Evolutionary conservation across 35 echinoderm and acorn worm species (phyloP).

Genomic region (Heliocidaris tuberculata): DNA sequence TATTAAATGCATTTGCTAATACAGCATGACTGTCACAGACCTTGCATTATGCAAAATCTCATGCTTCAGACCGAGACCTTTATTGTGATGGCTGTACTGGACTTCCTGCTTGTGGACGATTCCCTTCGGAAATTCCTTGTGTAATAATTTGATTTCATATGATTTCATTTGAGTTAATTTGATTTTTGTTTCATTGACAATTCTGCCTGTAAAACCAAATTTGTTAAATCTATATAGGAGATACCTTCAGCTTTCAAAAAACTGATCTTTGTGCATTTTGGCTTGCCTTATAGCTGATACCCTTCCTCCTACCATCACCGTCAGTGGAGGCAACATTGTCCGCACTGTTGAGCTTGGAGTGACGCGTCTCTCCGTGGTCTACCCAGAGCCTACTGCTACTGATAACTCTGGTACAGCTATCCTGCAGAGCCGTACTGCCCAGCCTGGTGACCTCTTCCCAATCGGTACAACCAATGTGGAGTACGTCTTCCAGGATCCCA

Average conservation of each 20-base stretch:
- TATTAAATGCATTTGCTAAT: no score
- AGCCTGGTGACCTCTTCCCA: slow-evolving; percentile 54
- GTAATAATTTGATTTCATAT: background rate
- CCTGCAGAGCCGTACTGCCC: slow-evolving; percentile 29
- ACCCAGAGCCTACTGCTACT: slow-evolving; percentile 65
- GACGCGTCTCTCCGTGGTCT: background rate
- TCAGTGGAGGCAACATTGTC: slow-evolving; percentile 21
- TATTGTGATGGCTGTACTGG: no score
- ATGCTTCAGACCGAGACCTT: no score
- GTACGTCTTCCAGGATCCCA: slow-evolving; percentile 54
- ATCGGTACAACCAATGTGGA: slow-evolving; percentile 55
- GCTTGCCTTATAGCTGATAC: slow-evolving; percentile 46
- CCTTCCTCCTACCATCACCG: slow-evolving; percentile 7
- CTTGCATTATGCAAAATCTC: no score
- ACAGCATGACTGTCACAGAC: no score
- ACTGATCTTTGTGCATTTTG: background rate
- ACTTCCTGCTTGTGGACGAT: no score
- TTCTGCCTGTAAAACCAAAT: no score
- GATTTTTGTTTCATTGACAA: no score
- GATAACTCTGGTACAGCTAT: slow-evolving; percentile 61
- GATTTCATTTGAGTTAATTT: background rate
- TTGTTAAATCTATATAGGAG: no score
- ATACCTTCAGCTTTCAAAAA: background rate
- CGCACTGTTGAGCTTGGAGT: slow-evolving; percentile 32
- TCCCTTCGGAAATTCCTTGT: no score